Evolutionary conservation across 2,113 vertebrate species (phyloP).

Genomic region (Theristicus caerulescens): DNA sequence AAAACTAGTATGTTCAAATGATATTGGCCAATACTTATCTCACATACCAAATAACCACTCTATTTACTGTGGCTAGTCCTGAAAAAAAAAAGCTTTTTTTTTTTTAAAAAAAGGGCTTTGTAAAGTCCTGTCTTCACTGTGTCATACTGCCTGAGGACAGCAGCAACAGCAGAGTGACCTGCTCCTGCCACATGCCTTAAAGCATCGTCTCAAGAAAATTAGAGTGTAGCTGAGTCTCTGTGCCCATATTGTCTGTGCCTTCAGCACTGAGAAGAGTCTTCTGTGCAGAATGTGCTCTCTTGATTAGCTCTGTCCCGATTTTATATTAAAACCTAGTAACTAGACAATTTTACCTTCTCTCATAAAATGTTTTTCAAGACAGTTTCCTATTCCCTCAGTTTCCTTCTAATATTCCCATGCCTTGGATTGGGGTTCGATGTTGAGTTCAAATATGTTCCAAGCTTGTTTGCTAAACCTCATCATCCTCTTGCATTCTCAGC

Average conservation of each 20-base stretch:
- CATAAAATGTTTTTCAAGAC: neutral
- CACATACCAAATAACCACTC: conserved; percentile 59
- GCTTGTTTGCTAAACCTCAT: conserved; percentile 50
- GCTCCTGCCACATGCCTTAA: conserved; percentile 47
- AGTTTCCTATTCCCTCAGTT: neutral
- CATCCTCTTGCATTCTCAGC: conserved; percentile 56
- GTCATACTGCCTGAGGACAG: conserved; percentile 54
- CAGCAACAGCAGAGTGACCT: conserved; percentile 29
- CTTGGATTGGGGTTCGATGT: neutral
- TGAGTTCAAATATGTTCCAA: conserved; percentile 37
- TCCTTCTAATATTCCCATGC: neutral
- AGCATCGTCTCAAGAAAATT: conserved; percentile 55
- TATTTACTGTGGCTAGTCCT: conserved; percentile 37
- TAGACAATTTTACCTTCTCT: neutral
- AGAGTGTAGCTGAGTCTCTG: neutral
- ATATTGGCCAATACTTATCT: conserved; percentile 58
- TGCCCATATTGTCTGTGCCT: neutral
- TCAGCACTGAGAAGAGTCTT: neutral
- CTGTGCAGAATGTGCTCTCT: neutral
- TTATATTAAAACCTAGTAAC: neutral
- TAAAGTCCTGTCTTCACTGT: conserved; percentile 43
- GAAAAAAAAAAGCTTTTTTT: neutral
- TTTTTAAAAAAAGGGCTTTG: conserved; percentile 1
- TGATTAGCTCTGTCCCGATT: neutral
- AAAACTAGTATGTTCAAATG: conserved; percentile 50